These are phyloP conservation scores for Porites evermanni DNA, from an alignment of 92 coral and sea anemone species.

Conservation along the genomic window DNA sequence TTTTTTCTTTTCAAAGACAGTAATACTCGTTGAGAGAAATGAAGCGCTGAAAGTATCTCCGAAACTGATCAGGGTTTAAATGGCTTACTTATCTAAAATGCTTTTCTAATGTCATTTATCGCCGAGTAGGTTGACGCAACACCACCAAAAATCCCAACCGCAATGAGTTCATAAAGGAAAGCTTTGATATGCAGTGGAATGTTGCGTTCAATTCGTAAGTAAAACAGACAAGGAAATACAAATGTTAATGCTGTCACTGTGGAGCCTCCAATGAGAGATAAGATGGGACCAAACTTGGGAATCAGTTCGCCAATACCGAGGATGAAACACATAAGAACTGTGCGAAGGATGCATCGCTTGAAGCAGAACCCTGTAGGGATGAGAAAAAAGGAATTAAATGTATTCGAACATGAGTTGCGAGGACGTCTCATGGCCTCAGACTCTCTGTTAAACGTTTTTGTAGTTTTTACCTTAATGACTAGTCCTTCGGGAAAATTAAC, in stretches of 20 bases:
- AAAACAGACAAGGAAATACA: constrained; percentile 91
- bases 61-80: too few relatives aligned
- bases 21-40: too few relatives aligned
- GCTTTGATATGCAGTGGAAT: constrained; percentile 82
- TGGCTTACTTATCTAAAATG: constrained; percentile 21
- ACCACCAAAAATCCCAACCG: constrained; percentile 83
- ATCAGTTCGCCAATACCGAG: constrained; percentile 87
- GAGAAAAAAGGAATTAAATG: background rate
- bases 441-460: too few relatives aligned
- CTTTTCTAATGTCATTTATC: constrained; percentile 76
- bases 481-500: too few relatives aligned
- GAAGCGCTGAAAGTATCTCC: too few relatives aligned
- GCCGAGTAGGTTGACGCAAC: constrained; percentile 89
- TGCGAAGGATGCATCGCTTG: constrained; percentile 86
- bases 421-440: too few relatives aligned
- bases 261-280: constrained; percentile 92
- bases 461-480: too few relatives aligned
- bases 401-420: too few relatives aligned
- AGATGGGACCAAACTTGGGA: constrained; percentile 95
- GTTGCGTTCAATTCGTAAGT: constrained; percentile 65
- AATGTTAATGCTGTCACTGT: constrained; percentile 86
- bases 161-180: constrained; percentile 76
- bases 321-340: constrained; percentile 77
- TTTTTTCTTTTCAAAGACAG: too few relatives aligned
- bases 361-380: constrained; percentile 59